Conservation (phyloP, 2,888 invertebrate species). For the Orthosia incerta region DNA sequence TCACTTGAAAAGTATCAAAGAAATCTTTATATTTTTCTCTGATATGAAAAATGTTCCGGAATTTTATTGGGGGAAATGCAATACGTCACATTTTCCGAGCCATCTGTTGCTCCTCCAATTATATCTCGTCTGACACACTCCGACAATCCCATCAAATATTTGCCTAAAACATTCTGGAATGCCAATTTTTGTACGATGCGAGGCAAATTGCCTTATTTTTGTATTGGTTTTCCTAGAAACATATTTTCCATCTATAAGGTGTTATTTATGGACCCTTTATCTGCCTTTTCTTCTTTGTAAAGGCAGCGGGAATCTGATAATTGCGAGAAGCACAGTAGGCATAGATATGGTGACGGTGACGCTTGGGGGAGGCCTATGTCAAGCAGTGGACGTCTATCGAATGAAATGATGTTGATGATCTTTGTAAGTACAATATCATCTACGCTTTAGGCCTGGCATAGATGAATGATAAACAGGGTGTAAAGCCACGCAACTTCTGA, state of each 20-base stretch:
- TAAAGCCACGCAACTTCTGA: too few relatives aligned
- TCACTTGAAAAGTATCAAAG: constrained; percentile 14
- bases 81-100: constrained; percentile 41
- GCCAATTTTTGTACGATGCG: background rate
- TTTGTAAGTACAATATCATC: too few relatives aligned
- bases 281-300: background rate
- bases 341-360: too few relatives aligned
- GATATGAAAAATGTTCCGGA: constrained; percentile 1
- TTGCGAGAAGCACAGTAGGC: too few relatives aligned
- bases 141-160: constrained; percentile 31
- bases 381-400: too few relatives aligned
- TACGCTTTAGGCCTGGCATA: too few relatives aligned
- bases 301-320: too few relatives aligned
- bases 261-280: background rate
- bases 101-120: constrained; percentile 43
- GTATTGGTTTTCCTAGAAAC: background rate
- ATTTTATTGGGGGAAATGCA: constrained; percentile 20
- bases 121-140: constrained; percentile 25
- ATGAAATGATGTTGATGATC: too few relatives aligned
- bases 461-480: too few relatives aligned
- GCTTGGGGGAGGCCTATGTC: too few relatives aligned
- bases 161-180: constrained; percentile 1
- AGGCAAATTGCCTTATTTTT: background rate
- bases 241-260: background rate
- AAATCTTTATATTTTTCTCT: constrained; percentile 6